phyloP scores from a whole-genome alignment of 2,797 vertebrate species.

The Holocentrus rufus region DNA sequence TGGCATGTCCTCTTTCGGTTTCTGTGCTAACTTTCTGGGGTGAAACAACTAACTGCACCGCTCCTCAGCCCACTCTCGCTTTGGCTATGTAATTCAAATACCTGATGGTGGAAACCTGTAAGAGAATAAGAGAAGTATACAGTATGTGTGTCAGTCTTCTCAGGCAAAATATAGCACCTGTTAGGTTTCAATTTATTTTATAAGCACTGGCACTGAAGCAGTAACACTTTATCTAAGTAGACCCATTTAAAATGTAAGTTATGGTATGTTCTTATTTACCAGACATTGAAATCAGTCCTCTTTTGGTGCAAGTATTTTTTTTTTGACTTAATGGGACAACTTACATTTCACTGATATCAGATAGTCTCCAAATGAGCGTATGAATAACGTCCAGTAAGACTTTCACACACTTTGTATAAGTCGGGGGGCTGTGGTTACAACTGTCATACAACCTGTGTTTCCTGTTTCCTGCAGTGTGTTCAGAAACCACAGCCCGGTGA shows the following conservation, averaged over 20 bases:
- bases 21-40: constrained; percentile 27
- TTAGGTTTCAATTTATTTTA: neutral
- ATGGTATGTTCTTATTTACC: neutral
- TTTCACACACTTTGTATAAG: neutral
- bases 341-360: neutral
- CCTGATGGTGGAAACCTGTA: too few species aligned
- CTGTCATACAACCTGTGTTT: neutral
- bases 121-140: too few species aligned
- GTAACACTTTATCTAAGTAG: neutral
- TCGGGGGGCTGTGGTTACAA: constrained; percentile 8
- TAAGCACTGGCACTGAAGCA: neutral
- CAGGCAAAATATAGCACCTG: neutral
- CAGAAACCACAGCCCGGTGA: constrained; percentile 86
- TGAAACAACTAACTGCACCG: constrained; percentile 53
- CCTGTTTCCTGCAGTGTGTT: constrained; percentile 80
- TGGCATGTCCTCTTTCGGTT: constrained; percentile 32
- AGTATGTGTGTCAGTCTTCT: neutral
- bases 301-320: neutral
- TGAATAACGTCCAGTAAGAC: constrained; percentile 47
- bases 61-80: constrained; percentile 9
- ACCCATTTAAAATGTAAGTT: neutral
- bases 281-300: neutral
- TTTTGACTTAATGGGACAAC: neutral
- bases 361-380: neutral
- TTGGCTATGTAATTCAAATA: neutral